Evolutionary conservation across 2,888 invertebrate species (phyloP).

Genomic region (Lagria hirta): DNA sequence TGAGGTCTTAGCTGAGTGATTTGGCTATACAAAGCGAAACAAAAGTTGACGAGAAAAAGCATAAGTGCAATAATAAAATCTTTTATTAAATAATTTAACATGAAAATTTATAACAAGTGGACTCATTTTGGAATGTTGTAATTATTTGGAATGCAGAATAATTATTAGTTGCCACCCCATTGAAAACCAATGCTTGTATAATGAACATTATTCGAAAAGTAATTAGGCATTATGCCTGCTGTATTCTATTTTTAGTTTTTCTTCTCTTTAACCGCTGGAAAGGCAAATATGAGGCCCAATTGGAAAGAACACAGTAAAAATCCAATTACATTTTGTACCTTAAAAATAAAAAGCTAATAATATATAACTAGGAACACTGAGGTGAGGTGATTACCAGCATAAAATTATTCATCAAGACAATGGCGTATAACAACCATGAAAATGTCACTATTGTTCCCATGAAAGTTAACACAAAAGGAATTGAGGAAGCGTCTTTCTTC

Average conservation of each 20-base stretch:
- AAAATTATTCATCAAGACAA: slow-evolving; percentile 73
- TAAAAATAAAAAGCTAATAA: slow-evolving; percentile 41
- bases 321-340: slow-evolving; percentile 74
- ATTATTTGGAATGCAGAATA: no score
- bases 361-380: background rate
- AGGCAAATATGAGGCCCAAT: slow-evolving; percentile 68
- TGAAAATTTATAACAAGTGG: no score
- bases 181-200: no score
- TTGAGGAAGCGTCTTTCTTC: slow-evolving; percentile 78
- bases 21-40: no score
- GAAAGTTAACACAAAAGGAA: slow-evolving; percentile 87
- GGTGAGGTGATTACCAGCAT: slow-evolving; percentile 62
- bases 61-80: no score
- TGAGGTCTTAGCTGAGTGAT: no score
- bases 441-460: slow-evolving; percentile 77
- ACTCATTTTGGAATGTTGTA: no score
- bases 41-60: no score
- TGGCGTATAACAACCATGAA: slow-evolving; percentile 80
- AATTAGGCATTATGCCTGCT: no score
- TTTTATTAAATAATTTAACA: no score
- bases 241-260: slow-evolving; percentile 20
- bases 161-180: no score
- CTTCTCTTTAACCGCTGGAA: slow-evolving; percentile 55
- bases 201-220: no score
- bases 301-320: slow-evolving; percentile 64